phyloP scores from a whole-genome alignment of 1,140 invertebrate genomes.

The Asobara japonica region DNA sequence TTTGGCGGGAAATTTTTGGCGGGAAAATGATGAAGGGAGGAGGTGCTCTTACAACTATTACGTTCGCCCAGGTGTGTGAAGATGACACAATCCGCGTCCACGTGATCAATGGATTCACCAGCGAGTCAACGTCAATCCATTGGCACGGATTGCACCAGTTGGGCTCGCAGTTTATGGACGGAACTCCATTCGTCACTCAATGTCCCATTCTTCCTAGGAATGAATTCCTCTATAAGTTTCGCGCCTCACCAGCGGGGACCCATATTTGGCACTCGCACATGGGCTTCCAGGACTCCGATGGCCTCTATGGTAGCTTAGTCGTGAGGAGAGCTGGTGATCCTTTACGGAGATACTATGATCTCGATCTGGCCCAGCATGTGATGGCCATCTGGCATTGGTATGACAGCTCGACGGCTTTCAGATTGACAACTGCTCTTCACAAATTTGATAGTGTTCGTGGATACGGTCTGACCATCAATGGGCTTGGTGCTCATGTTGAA shows the following conservation, averaged over 20 bases:
- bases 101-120: slow-evolving; percentile 45
- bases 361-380: slow-evolving; percentile 66
- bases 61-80: slow-evolving; percentile 46
- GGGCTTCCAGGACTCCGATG: slow-evolving; percentile 66
- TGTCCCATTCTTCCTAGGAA: slow-evolving; percentile 45
- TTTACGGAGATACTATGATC: slow-evolving; percentile 61
- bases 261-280: slow-evolving; percentile 51
- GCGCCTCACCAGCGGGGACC: slow-evolving; percentile 41
- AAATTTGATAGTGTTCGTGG: slow-evolving; percentile 24
- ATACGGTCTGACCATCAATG: slow-evolving; percentile 36
- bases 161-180: slow-evolving; percentile 67
- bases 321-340: slow-evolving; percentile 61
- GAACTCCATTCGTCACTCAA: slow-evolving; percentile 52
- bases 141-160: slow-evolving; percentile 53
- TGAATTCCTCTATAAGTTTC: slow-evolving; percentile 44
- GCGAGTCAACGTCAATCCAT: slow-evolving; percentile 47
- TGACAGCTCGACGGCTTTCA: slow-evolving; percentile 46
- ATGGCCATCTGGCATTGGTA: slow-evolving; percentile 69
- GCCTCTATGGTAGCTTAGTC: slow-evolving; percentile 66
- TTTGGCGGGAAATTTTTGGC: too few relatives aligned
- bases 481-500: slow-evolving; percentile 25
- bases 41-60: too few relatives aligned
- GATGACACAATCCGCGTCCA: slow-evolving; percentile 50
- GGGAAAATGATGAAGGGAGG: too few relatives aligned
- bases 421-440: slow-evolving; percentile 32